A percentile compares a stretch with the other conserved stretches of the same genome.
Evolutionary conservation across 2,888 invertebrate genomes (phyloP).

Genomic region (Cecidostiba fungosa): DNA sequence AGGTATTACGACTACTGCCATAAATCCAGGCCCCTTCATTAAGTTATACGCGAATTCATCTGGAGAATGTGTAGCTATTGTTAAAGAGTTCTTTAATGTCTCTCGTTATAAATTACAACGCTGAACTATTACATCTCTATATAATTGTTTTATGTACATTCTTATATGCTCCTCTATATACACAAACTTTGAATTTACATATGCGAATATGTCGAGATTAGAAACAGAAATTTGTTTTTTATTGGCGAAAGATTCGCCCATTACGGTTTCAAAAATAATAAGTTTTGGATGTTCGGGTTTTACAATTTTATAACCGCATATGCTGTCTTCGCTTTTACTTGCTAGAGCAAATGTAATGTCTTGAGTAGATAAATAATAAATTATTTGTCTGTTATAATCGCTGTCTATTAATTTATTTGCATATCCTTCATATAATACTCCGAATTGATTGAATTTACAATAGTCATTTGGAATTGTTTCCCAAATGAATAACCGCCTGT

Average conservation of each 20-base stretch:
- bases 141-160: constrained; percentile 40
- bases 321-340: too few relatives aligned
- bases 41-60: constrained; percentile 66
- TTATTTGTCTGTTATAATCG: too few relatives aligned
- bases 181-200: neutral
- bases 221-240: neutral
- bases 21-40: constrained; percentile 14
- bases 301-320: too few relatives aligned
- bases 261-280: neutral
- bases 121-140: constrained; percentile 68
- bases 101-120: constrained; percentile 61
- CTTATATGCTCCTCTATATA: neutral
- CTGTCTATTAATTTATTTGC: too few relatives aligned
- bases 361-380: too few relatives aligned
- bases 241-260: neutral
- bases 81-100: constrained; percentile 67
- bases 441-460: too few relatives aligned
- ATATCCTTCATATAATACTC: too few relatives aligned
- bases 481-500: too few relatives aligned
- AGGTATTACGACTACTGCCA: neutral
- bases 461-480: too few relatives aligned
- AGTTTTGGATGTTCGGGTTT: too few relatives aligned
- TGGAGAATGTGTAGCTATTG: constrained; percentile 64
- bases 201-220: neutral
- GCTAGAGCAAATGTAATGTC: too few relatives aligned